Evolutionary conservation across 2,797 vertebrate genomes (phyloP).

Genomic region (Betta splendens): DNA sequence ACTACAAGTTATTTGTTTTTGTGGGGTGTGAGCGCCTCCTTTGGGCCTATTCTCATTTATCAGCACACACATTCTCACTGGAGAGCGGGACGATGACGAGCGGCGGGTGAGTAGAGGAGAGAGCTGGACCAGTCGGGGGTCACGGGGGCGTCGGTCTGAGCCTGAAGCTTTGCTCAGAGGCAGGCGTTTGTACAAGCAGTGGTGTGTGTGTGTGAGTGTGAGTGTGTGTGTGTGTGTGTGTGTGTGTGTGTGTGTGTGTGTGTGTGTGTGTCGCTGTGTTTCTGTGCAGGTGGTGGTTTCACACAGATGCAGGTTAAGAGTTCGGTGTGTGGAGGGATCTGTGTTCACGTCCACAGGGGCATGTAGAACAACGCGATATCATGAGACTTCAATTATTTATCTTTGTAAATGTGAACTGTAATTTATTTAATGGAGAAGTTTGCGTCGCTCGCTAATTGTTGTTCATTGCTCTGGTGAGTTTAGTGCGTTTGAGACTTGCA

Average conservation of each 20-base stretch:
- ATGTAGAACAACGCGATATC: background rate
- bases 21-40: slow-evolving; percentile 13
- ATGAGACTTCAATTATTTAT: background rate
- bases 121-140: slow-evolving; percentile 9
- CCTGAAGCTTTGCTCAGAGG: slow-evolving; percentile 52
- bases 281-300: slow-evolving; percentile 16
- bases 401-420: slow-evolving; percentile 6
- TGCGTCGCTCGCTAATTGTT: background rate
- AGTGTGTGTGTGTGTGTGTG: slow-evolving; percentile 15
- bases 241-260: slow-evolving; percentile 20
- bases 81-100: slow-evolving; percentile 40
- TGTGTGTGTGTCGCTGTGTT: slow-evolving; percentile 20
- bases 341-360: slow-evolving; percentile 5
- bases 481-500: slow-evolving; percentile 5
- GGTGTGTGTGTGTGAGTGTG: slow-evolving; percentile 5
- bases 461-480: slow-evolving; percentile 3
- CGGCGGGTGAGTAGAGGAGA: slow-evolving; percentile 37
- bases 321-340: slow-evolving; percentile 18
- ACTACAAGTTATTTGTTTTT: slow-evolving; percentile 7
- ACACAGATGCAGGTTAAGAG: slow-evolving; percentile 41
- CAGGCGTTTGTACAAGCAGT: slow-evolving; percentile 65
- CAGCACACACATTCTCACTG: slow-evolving; percentile 36
- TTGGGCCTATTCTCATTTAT: background rate
- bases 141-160: slow-evolving; percentile 30
- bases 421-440: slow-evolving; percentile 8